phyloP scores from a whole-genome alignment of 2,888 invertebrate genomes.

The Nemotelus pantherinus region DNA sequence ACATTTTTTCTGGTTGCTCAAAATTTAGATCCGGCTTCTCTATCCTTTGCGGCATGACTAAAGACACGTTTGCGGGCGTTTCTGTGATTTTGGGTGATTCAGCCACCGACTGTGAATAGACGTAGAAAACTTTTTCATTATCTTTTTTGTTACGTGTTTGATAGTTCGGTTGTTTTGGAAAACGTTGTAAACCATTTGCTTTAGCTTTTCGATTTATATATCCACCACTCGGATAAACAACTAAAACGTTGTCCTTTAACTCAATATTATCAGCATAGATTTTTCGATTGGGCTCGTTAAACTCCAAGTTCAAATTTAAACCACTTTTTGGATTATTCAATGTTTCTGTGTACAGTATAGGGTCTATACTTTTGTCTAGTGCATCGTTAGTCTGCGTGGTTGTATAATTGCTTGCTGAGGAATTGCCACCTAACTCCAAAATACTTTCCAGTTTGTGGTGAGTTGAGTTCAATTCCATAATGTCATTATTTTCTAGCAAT shows the following conservation, averaged over 20 bases:
- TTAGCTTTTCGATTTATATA: background rate
- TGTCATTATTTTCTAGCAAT: too few species aligned
- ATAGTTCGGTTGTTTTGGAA: background rate
- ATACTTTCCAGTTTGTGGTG: too few species aligned
- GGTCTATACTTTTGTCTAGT: background rate
- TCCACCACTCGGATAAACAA: background rate
- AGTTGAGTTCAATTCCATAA: too few species aligned
- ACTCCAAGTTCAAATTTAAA: background rate
- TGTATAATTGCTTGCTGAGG: too few species aligned
- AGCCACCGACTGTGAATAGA: background rate
- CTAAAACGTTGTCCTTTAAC: conserved; percentile 5
- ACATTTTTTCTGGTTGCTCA: too few species aligned
- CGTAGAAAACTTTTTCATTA: conserved; percentile 20
- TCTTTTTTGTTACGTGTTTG: background rate
- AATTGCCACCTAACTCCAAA: too few species aligned
- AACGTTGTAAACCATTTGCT: background rate
- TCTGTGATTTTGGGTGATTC: too few species aligned
- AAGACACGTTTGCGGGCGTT: too few species aligned
- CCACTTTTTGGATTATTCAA: background rate
- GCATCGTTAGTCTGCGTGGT: too few species aligned
- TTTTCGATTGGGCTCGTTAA: background rate
- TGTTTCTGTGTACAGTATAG: background rate
- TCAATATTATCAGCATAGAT: background rate
- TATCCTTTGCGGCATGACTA: too few species aligned
- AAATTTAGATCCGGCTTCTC: too few species aligned